Base-by-base conservation (phyloP, 2,113 vertebrate species). In the Acanthisitta chloris region DNA sequence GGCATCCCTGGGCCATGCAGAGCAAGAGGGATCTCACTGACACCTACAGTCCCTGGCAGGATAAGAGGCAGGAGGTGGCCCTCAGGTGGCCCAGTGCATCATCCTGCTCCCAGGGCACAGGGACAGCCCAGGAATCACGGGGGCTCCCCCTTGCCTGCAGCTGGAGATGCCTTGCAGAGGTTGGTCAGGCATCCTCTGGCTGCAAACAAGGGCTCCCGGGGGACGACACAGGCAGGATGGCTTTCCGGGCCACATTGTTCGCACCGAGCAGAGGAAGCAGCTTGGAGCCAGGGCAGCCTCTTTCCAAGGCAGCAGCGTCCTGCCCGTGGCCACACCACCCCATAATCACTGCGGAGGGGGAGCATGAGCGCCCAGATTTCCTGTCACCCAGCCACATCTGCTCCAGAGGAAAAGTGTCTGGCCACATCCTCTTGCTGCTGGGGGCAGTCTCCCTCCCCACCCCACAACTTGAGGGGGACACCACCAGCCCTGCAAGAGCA, bases 191-290 rank as follows among this genome's bases (percentile, higher is more conserved):
- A 29, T 76, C 87, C 78, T 52, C 76, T 14, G 46, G 16, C 62
- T 51, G 69, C 43, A 52, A 65, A 86, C 69, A 67, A 51, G 46
- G 71, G 66, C 51, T 84, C 74, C 86, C 36, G 4, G 36, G 82
- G 90, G 77, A 67, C 19, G 2, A n/a, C 45, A 10, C 59, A 29
- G 90, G 24, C 11, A 3, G 52, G n/a, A 58, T 1, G 3, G 52
- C 29, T 73, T 91, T 92, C 66, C 83, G 36, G 58, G 77, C 88
- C 6, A 70, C 84, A 96, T 91, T 96, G 95, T 96, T 91, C 7
- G 5, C 4, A 2, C 12, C 1, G 14, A 73, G 83, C 67, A 24
- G 71, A 88, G 96, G 96, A 96, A 96, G 77, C 88, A 17, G 89
- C 84, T 57, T 74, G 92, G 86, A 95, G 88, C 81, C 78, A 40